Evolutionary conservation across 2,888 invertebrate genomes (phyloP).

Genomic region (Drosophila austrosaltans): DNA sequence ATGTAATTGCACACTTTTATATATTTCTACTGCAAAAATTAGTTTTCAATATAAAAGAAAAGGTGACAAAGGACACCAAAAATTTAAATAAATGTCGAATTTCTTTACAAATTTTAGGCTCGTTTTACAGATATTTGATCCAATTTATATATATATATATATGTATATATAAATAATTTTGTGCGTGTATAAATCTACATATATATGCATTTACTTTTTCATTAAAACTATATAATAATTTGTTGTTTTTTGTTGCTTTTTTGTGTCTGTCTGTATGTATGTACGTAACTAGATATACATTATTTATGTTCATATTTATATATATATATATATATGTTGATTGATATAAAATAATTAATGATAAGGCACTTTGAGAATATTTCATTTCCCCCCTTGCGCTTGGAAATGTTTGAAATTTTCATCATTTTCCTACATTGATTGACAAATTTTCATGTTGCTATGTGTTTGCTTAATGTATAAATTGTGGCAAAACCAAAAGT

Average conservation of each 20-base stretch:
- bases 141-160: no score
- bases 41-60: no score
- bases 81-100: no score
- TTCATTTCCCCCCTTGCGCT: constrained; percentile 47
- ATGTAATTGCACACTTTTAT: neutral
- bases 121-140: no score
- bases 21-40: neutral
- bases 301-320: constrained; percentile 10
- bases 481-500: constrained; percentile 22
- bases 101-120: no score
- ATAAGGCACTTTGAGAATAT: constrained; percentile 81
- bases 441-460: neutral
- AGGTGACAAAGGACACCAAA: no score
- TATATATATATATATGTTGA: constrained; percentile 27
- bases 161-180: no score
- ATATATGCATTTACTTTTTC: neutral
- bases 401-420: constrained; percentile 21
- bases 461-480: neutral
- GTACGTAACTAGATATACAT: neutral
- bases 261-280: constrained; percentile 16
- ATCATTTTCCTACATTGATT: constrained; percentile 8
- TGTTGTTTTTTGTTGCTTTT: constrained; percentile 6
- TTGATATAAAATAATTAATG: constrained; percentile 56
- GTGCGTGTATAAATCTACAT: no score
- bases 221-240: constrained; percentile 18